Evolutionary conservation across 2,797 vertebrate genomes (phyloP).

Genomic region (Chloroceryle amazona): DNA sequence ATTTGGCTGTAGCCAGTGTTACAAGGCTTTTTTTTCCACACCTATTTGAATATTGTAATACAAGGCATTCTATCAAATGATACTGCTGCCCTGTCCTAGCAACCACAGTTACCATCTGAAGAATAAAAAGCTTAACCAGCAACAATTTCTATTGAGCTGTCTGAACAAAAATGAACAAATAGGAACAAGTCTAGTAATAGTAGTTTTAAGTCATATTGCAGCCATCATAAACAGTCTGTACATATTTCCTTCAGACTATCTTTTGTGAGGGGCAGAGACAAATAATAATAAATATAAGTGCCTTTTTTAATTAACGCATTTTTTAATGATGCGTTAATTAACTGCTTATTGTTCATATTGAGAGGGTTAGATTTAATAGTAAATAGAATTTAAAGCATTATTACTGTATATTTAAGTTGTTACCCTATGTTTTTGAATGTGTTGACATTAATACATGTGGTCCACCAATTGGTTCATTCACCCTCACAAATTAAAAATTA

Average conservation of each 20-base stretch:
- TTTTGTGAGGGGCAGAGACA: not conserved
- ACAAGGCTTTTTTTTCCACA: not conserved
- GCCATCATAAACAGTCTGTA: not conserved
- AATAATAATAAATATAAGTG: not conserved
- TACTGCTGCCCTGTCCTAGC: not conserved
- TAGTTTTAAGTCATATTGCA: not conserved
- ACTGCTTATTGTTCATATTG: not conserved
- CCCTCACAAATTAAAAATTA: constrained; percentile 45
- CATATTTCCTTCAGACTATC: not conserved
- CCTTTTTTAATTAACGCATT: too few species aligned
- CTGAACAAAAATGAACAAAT: not conserved
- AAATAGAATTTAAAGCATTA: constrained; percentile 60
- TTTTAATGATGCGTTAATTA: constrained; percentile 42
- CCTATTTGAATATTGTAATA: not conserved
- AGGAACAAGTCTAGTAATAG: not conserved
- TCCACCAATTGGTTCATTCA: constrained; percentile 1
- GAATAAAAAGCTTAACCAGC: not conserved
- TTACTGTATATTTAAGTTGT: constrained; percentile 55
- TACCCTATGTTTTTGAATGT: constrained; percentile 51
- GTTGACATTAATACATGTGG: constrained; percentile 44
- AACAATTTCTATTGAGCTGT: not conserved
- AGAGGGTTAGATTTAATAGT: constrained; percentile 46
- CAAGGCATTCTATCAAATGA: not conserved
- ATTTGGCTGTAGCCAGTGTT: not conserved
- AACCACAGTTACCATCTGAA: not conserved